These are phyloP conservation scores for Brenthis hecate DNA, from an alignment of 2,888 invertebrate genomes.

Conservation along the genomic window DNA sequence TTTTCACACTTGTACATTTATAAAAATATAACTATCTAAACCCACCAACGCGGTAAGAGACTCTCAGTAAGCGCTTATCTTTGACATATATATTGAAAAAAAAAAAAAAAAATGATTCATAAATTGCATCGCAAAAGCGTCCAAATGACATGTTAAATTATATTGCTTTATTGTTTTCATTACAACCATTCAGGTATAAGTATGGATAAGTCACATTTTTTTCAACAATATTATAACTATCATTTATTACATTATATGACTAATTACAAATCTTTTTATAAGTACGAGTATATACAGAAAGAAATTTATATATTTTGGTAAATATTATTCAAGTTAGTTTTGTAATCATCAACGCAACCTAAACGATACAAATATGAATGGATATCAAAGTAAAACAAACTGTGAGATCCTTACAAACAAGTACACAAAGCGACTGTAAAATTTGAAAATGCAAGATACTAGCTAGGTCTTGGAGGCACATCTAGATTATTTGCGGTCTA, in stretches of 20 bases:
- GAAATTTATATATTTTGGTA: slow-evolving; percentile 7
- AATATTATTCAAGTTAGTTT: slow-evolving; percentile 9
- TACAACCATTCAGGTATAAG: slow-evolving; percentile 62
- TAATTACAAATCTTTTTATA: slow-evolving; percentile 46
- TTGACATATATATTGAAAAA: background rate
- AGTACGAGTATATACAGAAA: slow-evolving; percentile 31
- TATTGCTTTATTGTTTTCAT: slow-evolving; percentile 66
- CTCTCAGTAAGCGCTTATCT: slow-evolving; percentile 11
- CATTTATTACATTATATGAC: slow-evolving; percentile 50
- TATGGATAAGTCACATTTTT: slow-evolving; percentile 58
- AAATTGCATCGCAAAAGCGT: background rate
- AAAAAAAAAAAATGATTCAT: background rate
- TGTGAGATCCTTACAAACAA: slow-evolving; percentile 10
- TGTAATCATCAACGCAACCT: background rate
- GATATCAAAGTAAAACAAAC: slow-evolving; percentile 4
- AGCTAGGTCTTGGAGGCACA: slow-evolving; percentile 1
- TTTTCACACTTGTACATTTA: slow-evolving; percentile 33
- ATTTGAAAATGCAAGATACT: slow-evolving; percentile 5
- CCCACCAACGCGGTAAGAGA: slow-evolving; percentile 24
- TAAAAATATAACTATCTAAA: slow-evolving; percentile 42
- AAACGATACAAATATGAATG: background rate
- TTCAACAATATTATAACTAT: slow-evolving; percentile 58
- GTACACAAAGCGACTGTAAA: background rate
- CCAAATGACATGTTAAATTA: slow-evolving; percentile 34
- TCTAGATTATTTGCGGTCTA: slow-evolving; percentile 18